Evolutionary conservation across 2,113 vertebrate genomes (phyloP).

Genomic region (Glaucomys volans): DNA sequence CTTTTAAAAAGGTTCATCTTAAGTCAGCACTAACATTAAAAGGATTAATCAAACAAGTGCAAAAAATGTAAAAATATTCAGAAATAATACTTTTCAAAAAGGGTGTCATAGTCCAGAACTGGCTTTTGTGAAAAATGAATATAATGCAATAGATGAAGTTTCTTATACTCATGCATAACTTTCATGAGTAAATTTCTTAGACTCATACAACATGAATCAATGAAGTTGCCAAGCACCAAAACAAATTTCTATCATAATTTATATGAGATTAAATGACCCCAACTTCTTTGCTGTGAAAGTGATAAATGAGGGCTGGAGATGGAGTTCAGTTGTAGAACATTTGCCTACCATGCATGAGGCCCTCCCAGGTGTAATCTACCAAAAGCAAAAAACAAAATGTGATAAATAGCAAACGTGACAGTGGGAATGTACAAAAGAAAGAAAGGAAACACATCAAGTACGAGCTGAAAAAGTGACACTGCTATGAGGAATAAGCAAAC

Average conservation of each 20-base stretch:
- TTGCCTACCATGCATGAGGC: not conserved
- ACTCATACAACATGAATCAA: not conserved
- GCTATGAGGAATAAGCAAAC: not conserved
- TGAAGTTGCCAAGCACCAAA: not conserved
- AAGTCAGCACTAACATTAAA: constrained; percentile 27
- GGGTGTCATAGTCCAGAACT: not conserved
- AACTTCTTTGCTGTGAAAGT: not conserved
- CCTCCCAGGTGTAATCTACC: not conserved
- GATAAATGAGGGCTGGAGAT: not conserved
- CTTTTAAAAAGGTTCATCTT: constrained; percentile 7
- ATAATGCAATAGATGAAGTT: not conserved
- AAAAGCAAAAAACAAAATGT: not conserved
- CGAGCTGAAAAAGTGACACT: not conserved
- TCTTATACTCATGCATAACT: not conserved
- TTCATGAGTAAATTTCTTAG: no score
- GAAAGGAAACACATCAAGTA: not conserved
- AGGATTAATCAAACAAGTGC: not conserved
- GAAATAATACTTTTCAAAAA: constrained; percentile 23
- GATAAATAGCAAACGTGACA: not conserved
- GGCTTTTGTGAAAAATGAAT: not conserved
- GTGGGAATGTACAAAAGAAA: not conserved
- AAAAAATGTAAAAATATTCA: constrained; percentile 2
- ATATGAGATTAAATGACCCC: not conserved
- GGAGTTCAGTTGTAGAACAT: no score
- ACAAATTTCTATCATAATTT: not conserved